A percentile compares a stretch with the other conserved stretches of the same genome.
These are phyloP conservation scores for Diabrotica virgifera DNA, from an alignment of 1,140 invertebrate species.

Conservation along the genomic window DNA sequence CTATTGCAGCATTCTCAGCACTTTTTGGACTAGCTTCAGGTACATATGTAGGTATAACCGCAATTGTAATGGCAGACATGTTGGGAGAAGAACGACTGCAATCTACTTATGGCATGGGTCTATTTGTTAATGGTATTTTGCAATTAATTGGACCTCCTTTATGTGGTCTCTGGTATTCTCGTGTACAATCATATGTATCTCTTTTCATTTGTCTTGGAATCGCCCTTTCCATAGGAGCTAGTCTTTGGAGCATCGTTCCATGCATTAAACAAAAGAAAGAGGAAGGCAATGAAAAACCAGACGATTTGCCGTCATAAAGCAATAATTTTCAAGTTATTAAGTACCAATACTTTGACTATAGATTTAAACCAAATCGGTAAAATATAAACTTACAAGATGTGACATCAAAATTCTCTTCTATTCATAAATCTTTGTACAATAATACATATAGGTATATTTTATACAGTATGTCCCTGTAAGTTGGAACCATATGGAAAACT, in stretches of 20 bases:
- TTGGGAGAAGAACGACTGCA: conserved; percentile 77
- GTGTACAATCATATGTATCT: conserved; percentile 62
- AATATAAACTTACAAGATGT: too few species aligned
- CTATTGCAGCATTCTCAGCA: conserved; percentile 66
- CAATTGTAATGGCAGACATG: conserved; percentile 82
- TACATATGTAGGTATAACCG: conserved; percentile 81
- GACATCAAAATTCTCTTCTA: too few species aligned
- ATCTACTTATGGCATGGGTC: conserved; percentile 78
- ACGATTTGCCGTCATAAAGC: too few species aligned
- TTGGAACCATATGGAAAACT: too few species aligned
- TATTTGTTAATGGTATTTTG: conserved; percentile 78
- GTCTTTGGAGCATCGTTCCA: conserved; percentile 72
- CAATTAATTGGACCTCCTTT: conserved; percentile 77
- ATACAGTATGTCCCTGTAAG: too few species aligned
- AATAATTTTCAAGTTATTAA: too few species aligned
- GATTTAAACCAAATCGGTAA: too few species aligned
- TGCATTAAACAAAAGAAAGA: conserved; percentile 54
- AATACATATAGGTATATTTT: too few species aligned
- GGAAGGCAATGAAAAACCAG: too few species aligned
- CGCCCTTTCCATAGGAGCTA: conserved; percentile 67
- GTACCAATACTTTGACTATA: too few species aligned
- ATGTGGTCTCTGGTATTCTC: conserved; percentile 66
- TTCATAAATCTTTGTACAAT: too few species aligned
- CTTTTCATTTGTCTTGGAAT: conserved; percentile 70
- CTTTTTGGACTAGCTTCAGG: conserved; percentile 78